Evolutionary conservation across 1,140 invertebrate genomes (phyloP), one percentile per base, ranked within the genome.

Genomic region (Formica selysi): DNA sequence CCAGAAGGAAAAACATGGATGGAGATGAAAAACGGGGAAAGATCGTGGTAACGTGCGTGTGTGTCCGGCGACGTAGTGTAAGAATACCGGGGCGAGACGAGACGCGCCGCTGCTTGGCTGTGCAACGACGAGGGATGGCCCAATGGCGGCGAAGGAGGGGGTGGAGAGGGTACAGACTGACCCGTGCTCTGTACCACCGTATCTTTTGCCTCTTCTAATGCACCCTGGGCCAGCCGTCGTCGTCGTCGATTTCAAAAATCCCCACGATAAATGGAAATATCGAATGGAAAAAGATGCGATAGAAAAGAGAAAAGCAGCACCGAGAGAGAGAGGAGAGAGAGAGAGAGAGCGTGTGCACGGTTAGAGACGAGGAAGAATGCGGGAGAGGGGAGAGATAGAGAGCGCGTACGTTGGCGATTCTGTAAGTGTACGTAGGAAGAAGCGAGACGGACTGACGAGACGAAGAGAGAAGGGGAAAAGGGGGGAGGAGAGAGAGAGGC

Each of bases 81-180:
- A 86, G 79, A 81, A 86, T 74, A 85, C 81, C 61, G 80, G 80
- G 85, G 88, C 85, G 89, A 90, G 79, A 90, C 78, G 32, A 32
- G 32, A 32, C 32, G 32, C 32, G 89, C 87, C 76, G 78, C 29
- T 41, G 59, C 26, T 29, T 29, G 26, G 26, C 26, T 29, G 76
- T 79, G 76, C 64, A 80, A 32, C 32, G 57, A 81, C 76, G 85
- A 86, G 65, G 85, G 85, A 83, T 83, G 68, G 79, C 79, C 79
- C 51, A 78, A 86, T 78, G 68, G 76, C 83, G 61, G 78, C 38
- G 76, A 5, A 65, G 87, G 73, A 87, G 87, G 86, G 87, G 79
- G 61, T 65, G 62, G 44, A 54, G 61, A 79, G 83, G 89, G 74
- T 61, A 86, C 48, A 85, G 88, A 85, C 67, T 5, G 67, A 80